Base-by-base conservation (phyloP, 2,113 vertebrate genomes). In the Microtus richardsoni region DNA sequence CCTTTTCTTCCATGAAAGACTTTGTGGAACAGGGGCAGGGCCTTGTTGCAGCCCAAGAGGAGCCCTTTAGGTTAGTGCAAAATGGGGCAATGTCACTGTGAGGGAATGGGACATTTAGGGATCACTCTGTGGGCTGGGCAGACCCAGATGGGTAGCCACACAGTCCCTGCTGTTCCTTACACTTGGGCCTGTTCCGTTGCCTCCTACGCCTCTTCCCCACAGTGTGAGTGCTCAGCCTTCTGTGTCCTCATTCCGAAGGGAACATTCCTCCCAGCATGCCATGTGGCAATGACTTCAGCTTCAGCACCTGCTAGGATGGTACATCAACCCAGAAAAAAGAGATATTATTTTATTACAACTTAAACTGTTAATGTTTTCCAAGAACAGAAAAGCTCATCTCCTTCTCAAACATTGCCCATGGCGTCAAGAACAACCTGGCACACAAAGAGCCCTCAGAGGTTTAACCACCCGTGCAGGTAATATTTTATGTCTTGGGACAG, bases 161-260 rank as follows among this genome's bases (percentile, higher is more conserved):
- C 62, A 49, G 16, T 60, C 78, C 39, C 79, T 93, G 87, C 89
- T 91, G 74, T 60, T 79, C 83, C 49, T 58, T 41, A 26, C 41
- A 4, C 62, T 39, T 70, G 70, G 64, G 41, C 28, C 73, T 79
- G 36, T 77, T 78, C 33, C 52, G 30, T n/a, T 47, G n/a, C 91
- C 91, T 84, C 93, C 94, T 71, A 86, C 30, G 14, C 79, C 77
- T 89, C 91, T 96, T 70, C 44, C 39, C 49, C 77, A 87, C 89
- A 49, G 70, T 30, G n/a, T 9, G 39, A 80, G 47, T 10, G 17
- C n/a, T 85, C 92, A 39, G 85, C 75, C 80, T 95, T 39, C 90
- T 86, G 52, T 66, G n/a, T 80, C 93, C 64, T 41, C 62, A 75
- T 66, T 96, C 93, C 41, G 68, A 94, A 85, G 79, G 8, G 58